phyloP scores from a whole-genome alignment of 2,797 vertebrate species.

The Esox lucius region DNA sequence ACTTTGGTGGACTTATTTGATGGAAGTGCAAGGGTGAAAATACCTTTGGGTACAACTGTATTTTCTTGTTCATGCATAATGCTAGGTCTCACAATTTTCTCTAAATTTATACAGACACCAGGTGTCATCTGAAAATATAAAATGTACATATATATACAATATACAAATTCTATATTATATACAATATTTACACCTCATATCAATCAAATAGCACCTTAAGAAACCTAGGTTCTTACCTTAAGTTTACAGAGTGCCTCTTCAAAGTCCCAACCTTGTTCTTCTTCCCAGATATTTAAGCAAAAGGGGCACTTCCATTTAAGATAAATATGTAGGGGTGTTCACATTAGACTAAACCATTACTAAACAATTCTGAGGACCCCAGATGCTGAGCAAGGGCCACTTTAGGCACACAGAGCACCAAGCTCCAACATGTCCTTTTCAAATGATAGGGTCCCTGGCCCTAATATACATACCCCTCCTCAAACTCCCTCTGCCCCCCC shows the following conservation, averaged over 20 bases:
- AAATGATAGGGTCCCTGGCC: conserved; percentile 36
- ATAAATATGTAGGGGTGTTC: conserved; percentile 77
- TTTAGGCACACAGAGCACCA: conserved; percentile 9
- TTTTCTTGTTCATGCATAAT: conserved; percentile 69
- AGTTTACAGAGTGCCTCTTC: conserved; percentile 56
- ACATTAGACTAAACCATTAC: conserved; percentile 59
- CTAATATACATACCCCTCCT: conserved; percentile 53
- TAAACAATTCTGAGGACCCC: conserved; percentile 40
- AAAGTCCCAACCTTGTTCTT: conserved; percentile 75
- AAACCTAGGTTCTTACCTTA: conserved; percentile 71
- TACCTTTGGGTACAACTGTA: conserved; percentile 55
- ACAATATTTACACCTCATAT: no score
- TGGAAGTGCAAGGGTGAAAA: not conserved
- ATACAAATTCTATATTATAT: no score
- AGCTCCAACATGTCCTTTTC: conserved; percentile 41
- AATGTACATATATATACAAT: no score
- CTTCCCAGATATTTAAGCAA: conserved; percentile 86
- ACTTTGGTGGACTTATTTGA: not conserved
- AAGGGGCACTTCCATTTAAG: conserved; percentile 80
- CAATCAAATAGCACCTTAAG: conserved; percentile 45
- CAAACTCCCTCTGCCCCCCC: conserved; percentile 54
- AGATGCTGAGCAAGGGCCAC: conserved; percentile 40
- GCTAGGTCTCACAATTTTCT: conserved; percentile 60
- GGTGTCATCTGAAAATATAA: conserved; percentile 57
- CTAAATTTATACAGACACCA: conserved; percentile 42